Percentiles rank a stretch among this genome's conserved stretches.
Conservation (phyloP, 2,797 vertebrate genomes). For the Ciconia nigra region DNA sequence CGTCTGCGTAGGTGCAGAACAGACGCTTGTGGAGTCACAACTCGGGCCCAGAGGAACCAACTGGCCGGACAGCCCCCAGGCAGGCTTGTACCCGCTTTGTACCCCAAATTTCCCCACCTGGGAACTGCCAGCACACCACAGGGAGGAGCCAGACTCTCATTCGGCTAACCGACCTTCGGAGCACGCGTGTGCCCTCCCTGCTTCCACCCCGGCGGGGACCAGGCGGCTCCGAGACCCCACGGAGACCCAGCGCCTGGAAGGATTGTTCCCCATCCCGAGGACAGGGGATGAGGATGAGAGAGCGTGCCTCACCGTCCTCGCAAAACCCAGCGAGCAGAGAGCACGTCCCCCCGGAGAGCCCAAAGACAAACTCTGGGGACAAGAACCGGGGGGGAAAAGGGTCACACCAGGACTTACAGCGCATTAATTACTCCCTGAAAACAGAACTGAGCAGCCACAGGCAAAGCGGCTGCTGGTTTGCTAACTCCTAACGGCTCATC, state of each 20-base stretch:
- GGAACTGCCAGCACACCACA: background rate
- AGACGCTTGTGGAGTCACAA: background rate
- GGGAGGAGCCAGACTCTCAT: background rate
- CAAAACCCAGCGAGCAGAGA: background rate
- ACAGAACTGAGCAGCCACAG: no score
- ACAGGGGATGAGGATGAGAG: background rate
- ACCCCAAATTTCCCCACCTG: background rate
- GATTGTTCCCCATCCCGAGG: background rate
- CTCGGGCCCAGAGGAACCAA: no score
- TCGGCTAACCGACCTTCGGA: background rate
- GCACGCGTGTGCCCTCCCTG: background rate
- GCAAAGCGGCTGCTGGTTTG: background rate
- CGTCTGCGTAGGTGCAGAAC: no score
- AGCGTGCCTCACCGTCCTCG: background rate
- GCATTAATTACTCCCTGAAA: background rate
- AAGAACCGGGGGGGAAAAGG: background rate
- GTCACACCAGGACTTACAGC: background rate
- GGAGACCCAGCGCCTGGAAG: background rate
- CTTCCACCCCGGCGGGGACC: background rate
- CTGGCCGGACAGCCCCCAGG: background rate
- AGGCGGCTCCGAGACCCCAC: background rate
- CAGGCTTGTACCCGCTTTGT: background rate
- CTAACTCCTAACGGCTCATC: no score
- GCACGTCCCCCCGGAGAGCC: background rate
- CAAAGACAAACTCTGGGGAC: background rate